Percentiles rank a stretch among this genome's conserved stretches.
Evolutionary conservation across 2,888 invertebrate genomes (phyloP).

Genomic region (Melanophora roralis): DNA sequence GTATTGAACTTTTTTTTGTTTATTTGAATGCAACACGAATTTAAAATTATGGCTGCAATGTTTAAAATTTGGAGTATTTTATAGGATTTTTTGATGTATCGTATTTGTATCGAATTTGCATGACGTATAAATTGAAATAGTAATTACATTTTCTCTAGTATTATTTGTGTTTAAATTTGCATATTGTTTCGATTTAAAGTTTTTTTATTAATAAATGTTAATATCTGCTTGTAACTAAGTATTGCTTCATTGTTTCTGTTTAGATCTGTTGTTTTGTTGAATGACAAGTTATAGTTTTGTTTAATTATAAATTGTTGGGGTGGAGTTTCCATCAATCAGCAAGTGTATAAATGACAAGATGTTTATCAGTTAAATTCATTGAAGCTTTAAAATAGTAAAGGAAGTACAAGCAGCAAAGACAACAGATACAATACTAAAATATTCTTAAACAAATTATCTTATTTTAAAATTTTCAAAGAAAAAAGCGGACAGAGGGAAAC

Average conservation of each 20-base stretch:
- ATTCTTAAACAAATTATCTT: too few relatives aligned
- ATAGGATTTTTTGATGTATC: conserved; percentile 31
- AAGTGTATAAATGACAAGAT: conserved; percentile 38
- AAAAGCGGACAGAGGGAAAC: too few relatives aligned
- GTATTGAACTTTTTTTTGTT: not conserved
- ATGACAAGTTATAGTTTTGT: conserved; percentile 21
- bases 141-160: not conserved
- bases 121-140: conserved; percentile 11
- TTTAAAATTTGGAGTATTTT: conserved; percentile 51
- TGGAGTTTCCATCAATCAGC: conserved; percentile 34
- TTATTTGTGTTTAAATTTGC: not conserved
- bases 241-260: not conserved
- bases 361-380: conserved; percentile 38
- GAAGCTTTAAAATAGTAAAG: conserved; percentile 21
- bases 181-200: not conserved
- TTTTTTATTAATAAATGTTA: conserved; percentile 30
- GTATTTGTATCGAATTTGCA: not conserved
- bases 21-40: conserved; percentile 29
- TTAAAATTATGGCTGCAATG: conserved; percentile 51
- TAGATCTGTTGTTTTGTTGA: not conserved
- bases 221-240: conserved; percentile 1
- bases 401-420: too few relatives aligned
- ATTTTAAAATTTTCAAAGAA: too few relatives aligned
- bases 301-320: conserved; percentile 32
- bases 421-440: too few relatives aligned